A percentile compares a stretch with the other conserved stretches of the same genome.
Evolutionary conservation across 1,140 invertebrate species (phyloP).

Genomic region (Globodera ellingtonae): DNA sequence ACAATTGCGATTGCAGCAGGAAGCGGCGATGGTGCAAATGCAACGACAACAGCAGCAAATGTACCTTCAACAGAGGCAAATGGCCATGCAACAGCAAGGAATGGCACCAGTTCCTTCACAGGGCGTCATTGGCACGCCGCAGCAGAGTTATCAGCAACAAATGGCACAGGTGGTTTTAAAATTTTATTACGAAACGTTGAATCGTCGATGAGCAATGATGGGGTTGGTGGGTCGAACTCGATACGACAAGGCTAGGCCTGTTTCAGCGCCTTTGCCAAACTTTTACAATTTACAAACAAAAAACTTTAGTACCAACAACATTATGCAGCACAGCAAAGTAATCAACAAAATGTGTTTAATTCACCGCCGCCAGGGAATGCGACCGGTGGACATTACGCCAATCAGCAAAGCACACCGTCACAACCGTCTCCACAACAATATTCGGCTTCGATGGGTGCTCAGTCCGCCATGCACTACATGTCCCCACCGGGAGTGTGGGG

Average conservation of each 20-base stretch:
- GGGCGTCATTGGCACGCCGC: not conserved
- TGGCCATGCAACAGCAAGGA: slow-evolving; percentile 29
- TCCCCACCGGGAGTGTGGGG: slow-evolving; percentile 17
- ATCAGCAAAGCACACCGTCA: slow-evolving; percentile 7
- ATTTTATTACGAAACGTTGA: no score
- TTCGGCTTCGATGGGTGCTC: not conserved
- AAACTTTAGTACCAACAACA: slow-evolving; percentile 25
- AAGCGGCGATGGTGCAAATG: slow-evolving; percentile 22
- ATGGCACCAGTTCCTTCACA: slow-evolving; percentile 10
- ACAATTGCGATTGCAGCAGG: slow-evolving; percentile 29
- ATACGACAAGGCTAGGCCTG: no score
- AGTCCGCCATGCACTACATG: slow-evolving; percentile 11
- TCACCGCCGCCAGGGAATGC: not conserved
- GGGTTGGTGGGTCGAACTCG: no score
- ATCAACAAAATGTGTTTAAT: not conserved
- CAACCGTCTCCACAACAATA: slow-evolving; percentile 9
- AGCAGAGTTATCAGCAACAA: slow-evolving; percentile 23
- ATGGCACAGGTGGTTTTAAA: not conserved
- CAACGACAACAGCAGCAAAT: slow-evolving; percentile 38
- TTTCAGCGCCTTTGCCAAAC: no score
- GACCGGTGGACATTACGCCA: slow-evolving; percentile 1
- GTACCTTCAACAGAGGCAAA: slow-evolving; percentile 29
- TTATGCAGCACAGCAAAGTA: slow-evolving; percentile 10
- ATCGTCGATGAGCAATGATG: no score
- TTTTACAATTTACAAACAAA: no score